phyloP scores from a whole-genome alignment of 2,113 vertebrate species.

The Chauna torquata region DNA sequence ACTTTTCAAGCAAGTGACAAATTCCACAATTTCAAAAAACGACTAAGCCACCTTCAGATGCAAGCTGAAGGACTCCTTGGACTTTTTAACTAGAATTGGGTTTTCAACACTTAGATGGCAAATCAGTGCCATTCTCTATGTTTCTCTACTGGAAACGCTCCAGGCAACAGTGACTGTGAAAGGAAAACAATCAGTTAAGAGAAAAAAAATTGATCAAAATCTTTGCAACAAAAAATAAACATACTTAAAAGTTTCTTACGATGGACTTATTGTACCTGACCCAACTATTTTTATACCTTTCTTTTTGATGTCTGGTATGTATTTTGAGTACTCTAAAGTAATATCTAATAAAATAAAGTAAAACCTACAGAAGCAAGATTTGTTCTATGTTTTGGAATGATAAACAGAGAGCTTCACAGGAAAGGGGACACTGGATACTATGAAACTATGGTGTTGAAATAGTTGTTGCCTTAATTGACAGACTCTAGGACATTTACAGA shows the following conservation, averaged over 20 bases:
- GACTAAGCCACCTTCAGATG: background rate
- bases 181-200: background rate
- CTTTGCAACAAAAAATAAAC: background rate
- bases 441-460: background rate
- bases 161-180: background rate
- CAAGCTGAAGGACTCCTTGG: background rate
- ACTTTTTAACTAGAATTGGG: background rate
- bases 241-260: background rate
- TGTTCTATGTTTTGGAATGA: background rate
- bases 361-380: background rate
- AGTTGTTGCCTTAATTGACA: background rate
- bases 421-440: background rate
- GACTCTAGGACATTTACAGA: background rate
- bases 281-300: background rate
- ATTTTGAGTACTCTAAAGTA: background rate
- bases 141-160: background rate
- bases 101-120: background rate
- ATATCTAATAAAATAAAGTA: background rate
- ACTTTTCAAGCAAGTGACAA: background rate
- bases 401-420: background rate
- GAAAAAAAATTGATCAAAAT: background rate
- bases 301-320: accelerated
- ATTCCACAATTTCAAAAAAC: background rate
- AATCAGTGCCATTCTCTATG: background rate
- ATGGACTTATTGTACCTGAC: background rate